Base-by-base conservation (phyloP, 2,797 vertebrate species). In the Todus mexicanus region DNA sequence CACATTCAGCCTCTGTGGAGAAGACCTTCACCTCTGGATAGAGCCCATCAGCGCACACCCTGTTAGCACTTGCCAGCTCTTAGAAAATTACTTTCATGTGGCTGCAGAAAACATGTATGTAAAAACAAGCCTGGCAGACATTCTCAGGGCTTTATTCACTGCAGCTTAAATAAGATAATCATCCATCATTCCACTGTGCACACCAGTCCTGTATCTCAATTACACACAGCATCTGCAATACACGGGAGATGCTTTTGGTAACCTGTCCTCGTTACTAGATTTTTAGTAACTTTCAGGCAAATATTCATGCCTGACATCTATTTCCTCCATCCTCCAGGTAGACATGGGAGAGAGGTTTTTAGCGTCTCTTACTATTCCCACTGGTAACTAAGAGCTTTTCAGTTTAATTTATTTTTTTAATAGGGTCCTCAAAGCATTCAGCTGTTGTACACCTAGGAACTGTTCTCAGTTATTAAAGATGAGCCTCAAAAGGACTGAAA, bases 41-140 rank as follows among this genome's bases (percentile, higher is more conserved):
- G 43, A 92, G 56, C 90, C 84, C 51, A 57, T 73, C 0, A 0
- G 73, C 73, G 84, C 87, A 95, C 91, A 95, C 94, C 94, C 93
- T 86, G 48, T 81, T 91, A 95, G 89, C 53, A 88, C 45, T 8
- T 95, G 94, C 94, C 87, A 89, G 87, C 60, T 92, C 93, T 79
- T 54, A 68, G 91, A 89, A 95, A 94, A 95, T 90, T 0, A 79
- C 92, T 96, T 96, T 96, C 94, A 96, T 96, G 89, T 95, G 96
- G 70, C 21, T 88, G 40, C 26, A 90, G 81, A 81, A 92, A 86
- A 66, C 4, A 27, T 4, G 3, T 35, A 69, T 37, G 64, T 38
- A 89, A 73, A 76, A 77, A 79, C 6, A 14, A 89, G 48, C 57
- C 91, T 94, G 94, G 76, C 90, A 95, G 89, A 56, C 70, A 53